Percentiles rank a stretch among this genome's conserved stretches.
phyloP scores from a whole-genome alignment of 2,888 invertebrate genomes.

The Stegana nigrithorax region DNA sequence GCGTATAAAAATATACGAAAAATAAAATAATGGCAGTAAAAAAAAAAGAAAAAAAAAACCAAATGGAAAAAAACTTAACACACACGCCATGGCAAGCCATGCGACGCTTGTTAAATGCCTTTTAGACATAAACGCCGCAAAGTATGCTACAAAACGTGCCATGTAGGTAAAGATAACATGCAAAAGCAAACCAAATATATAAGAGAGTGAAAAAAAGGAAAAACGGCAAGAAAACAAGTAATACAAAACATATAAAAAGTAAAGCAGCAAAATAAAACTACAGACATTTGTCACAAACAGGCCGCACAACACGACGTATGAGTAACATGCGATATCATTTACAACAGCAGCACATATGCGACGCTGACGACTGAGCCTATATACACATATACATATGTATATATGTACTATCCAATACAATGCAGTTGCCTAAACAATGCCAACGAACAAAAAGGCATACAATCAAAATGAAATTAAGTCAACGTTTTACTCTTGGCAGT shows the following conservation, averaged over 20 bases:
- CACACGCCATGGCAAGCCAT: no score
- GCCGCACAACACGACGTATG: conserved; percentile 52
- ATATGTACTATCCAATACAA: not conserved
- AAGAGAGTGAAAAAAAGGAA: no score
- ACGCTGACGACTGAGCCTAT: no score
- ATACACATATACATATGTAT: no score
- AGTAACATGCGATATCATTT: conserved; percentile 61
- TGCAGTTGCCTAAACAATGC: not conserved
- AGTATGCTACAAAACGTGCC: not conserved
- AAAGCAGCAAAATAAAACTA: conserved; percentile 34
- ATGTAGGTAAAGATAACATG: conserved; percentile 6
- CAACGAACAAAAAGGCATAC: conserved; percentile 35
- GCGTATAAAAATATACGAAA: not conserved
- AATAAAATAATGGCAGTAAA: not conserved
- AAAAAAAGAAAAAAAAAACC: not conserved
- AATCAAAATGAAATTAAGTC: conserved; percentile 60
- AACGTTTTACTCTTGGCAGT: conserved; percentile 36
- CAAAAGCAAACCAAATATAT: no score
- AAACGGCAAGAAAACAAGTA: not conserved
- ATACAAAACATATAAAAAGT: no score
- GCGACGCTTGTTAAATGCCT: conserved; percentile 9
- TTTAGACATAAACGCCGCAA: conserved; percentile 2
- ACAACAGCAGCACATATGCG: no score
- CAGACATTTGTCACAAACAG: conserved; percentile 59
- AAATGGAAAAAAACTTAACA: no score